A percentile compares a stretch with the other conserved stretches of the same genome.
phyloP scores from a whole-genome alignment of 2,888 invertebrate genomes.

The Nemapogon koenigi region DNA sequence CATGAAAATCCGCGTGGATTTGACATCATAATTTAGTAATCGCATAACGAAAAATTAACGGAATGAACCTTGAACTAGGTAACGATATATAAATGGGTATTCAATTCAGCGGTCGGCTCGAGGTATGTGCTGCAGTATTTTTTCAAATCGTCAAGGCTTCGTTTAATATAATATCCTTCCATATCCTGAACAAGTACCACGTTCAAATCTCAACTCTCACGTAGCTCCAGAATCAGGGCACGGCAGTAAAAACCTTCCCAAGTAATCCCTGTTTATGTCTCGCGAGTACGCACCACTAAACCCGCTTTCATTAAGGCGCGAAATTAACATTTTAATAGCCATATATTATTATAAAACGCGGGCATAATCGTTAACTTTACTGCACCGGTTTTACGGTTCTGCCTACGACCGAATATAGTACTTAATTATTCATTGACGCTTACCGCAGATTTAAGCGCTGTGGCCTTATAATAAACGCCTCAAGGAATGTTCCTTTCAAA shows the following conservation, averaged over 20 bases:
- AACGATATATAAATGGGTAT: no score
- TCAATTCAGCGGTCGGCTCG: no score
- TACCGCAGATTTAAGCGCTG: slow-evolving; percentile 18
- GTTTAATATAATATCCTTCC: no score
- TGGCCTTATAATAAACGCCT: slow-evolving; percentile 5
- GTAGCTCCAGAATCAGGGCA: slow-evolving; percentile 33
- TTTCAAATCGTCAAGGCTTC: no score
- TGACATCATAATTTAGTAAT: no score
- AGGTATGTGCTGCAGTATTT: no score
- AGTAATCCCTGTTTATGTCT: slow-evolving; percentile 48
- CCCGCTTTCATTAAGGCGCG: slow-evolving; percentile 51
- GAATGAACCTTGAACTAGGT: no score
- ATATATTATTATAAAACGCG: slow-evolving; percentile 52
- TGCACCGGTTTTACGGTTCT: slow-evolving; percentile 17
- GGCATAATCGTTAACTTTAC: slow-evolving; percentile 34
- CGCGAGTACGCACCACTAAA: slow-evolving; percentile 39
- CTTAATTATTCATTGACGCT: slow-evolving; percentile 11
- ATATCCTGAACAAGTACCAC: no score
- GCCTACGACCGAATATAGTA: slow-evolving; percentile 8
- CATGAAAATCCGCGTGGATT: no score
- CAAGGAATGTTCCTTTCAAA: no score
- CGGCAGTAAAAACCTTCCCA: slow-evolving; percentile 45
- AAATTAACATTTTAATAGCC: slow-evolving; percentile 61
- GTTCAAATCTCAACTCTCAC: slow-evolving; percentile 1
- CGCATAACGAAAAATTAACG: no score